Percentiles rank a stretch among this genome's conserved stretches.
phyloP scores from a whole-genome alignment of 2,888 invertebrate genomes.

The Copidosoma aretas region DNA sequence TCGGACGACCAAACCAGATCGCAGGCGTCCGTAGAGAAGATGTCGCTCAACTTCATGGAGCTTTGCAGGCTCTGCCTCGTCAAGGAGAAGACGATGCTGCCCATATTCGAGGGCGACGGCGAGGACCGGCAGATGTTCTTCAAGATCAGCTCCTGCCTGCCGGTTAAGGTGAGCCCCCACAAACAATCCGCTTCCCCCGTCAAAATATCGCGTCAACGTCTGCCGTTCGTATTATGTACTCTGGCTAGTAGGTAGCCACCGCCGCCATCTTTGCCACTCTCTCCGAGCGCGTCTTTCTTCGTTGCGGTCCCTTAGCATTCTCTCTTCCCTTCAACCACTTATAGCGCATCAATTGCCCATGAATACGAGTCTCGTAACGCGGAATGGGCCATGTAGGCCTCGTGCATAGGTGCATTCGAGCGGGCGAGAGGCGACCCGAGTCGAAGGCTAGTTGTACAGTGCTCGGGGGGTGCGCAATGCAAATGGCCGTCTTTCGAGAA shows the following conservation, averaged over 20 bases:
- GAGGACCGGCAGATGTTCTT: constrained; percentile 69
- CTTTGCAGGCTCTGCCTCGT: constrained; percentile 62
- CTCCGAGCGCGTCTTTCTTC: background rate
- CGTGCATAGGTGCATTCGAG: too few species aligned
- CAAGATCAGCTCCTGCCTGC: constrained; percentile 76
- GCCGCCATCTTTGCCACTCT: constrained; percentile 56
- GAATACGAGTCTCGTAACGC: too few species aligned
- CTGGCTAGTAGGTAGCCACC: background rate
- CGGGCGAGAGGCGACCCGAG: too few species aligned
- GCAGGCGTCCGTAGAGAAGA: constrained; percentile 55
- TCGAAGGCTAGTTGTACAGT: constrained; percentile 21
- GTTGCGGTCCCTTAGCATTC: too few species aligned
- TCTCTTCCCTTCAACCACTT: too few species aligned
- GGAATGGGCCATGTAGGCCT: too few species aligned
- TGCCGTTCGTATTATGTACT: constrained; percentile 21
- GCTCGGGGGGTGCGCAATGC: background rate
- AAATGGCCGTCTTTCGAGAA: background rate
- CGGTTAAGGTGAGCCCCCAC: constrained; percentile 74
- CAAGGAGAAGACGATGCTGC: constrained; percentile 69
- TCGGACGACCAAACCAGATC: constrained; percentile 24
- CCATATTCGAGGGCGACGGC: constrained; percentile 74
- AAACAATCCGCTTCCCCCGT: too few species aligned
- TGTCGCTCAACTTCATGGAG: constrained; percentile 60
- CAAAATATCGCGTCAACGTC: too few species aligned
- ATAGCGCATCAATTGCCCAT: too few species aligned